A percentile compares a stretch with the other conserved stretches of the same genome.
Conservation (phyloP, 92 coral and sea anemone species). For the Pocillopora meandrina region DNA sequence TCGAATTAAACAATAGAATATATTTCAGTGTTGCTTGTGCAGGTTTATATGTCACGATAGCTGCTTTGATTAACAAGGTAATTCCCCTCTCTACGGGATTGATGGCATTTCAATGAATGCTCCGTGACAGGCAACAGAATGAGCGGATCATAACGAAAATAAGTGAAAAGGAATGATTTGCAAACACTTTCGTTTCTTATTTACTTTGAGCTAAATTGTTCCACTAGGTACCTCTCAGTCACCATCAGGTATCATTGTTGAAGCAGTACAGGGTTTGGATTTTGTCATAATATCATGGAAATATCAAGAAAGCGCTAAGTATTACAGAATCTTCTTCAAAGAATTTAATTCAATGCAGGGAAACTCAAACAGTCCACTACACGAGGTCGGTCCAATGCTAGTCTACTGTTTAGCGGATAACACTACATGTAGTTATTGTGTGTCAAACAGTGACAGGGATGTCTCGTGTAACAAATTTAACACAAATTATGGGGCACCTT, state of each 20-base stretch:
- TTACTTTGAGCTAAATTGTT: neutral
- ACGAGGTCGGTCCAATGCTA: conserved; percentile 25
- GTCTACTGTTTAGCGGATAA: conserved; percentile 22
- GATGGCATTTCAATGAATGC: too few species aligned
- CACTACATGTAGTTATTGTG: conserved; percentile 32
- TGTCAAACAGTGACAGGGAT: conserved; percentile 17
- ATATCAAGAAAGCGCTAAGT: conserved; percentile 1
- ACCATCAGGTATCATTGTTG: conserved; percentile 20
- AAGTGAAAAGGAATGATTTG: neutral
- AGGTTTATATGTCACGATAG: too few species aligned
- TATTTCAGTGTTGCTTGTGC: neutral
- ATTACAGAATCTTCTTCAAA: conserved; percentile 36
- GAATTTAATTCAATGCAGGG: neutral
- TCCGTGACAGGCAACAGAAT: too few species aligned
- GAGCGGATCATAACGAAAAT: too few species aligned
- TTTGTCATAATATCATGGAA: conserved; percentile 40
- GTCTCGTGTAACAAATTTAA: conserved; percentile 29
- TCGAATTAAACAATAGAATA: neutral
- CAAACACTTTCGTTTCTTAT: neutral
- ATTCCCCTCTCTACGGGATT: too few species aligned
- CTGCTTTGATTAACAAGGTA: too few species aligned
- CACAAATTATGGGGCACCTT: neutral
- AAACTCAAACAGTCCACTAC: neutral
- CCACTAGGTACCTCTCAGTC: conserved; percentile 5
- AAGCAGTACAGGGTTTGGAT: conserved; percentile 18